Evolutionary conservation across 2,888 invertebrate species (phyloP).

Genomic region (Thecocarcelia acutangulata): DNA sequence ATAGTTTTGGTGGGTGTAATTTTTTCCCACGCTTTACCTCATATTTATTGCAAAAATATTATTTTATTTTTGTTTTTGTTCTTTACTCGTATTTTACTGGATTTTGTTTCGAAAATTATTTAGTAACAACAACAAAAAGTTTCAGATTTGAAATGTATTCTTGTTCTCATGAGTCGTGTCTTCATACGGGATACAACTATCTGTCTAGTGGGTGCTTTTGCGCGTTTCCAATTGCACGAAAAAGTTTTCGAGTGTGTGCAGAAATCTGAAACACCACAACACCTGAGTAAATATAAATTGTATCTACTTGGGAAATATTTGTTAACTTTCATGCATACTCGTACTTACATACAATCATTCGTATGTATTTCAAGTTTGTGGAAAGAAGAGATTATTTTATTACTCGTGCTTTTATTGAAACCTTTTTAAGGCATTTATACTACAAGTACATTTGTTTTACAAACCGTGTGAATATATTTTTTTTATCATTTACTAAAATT

Average conservation of each 20-base stretch:
- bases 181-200: neutral
- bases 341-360: too few species aligned
- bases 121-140: conserved; percentile 31
- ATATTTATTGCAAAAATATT: conserved; percentile 45
- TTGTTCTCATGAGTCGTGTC: conserved; percentile 31
- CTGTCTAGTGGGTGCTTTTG: conserved; percentile 62
- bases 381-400: conserved; percentile 61
- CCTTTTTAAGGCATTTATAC: conserved; percentile 18
- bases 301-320: conserved; percentile 41
- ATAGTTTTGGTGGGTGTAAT: conserved; percentile 62
- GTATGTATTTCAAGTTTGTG: neutral
- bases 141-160: conserved; percentile 49
- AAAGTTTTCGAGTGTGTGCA: conserved; percentile 29
- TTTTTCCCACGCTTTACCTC: conserved; percentile 67
- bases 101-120: conserved; percentile 47
- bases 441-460: conserved; percentile 43
- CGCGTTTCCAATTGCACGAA: conserved; percentile 47
- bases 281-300: conserved; percentile 65
- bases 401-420: conserved; percentile 37
- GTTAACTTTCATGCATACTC: neutral
- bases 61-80: neutral
- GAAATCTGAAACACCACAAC: conserved; percentile 40
- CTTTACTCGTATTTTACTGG: conserved; percentile 3
- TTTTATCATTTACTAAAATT: conserved; percentile 53
- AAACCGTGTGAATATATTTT: conserved; percentile 64